These are phyloP conservation scores for Pimpla rufipes DNA, from an alignment of 2,888 invertebrate genomes.

Conservation along the genomic window DNA sequence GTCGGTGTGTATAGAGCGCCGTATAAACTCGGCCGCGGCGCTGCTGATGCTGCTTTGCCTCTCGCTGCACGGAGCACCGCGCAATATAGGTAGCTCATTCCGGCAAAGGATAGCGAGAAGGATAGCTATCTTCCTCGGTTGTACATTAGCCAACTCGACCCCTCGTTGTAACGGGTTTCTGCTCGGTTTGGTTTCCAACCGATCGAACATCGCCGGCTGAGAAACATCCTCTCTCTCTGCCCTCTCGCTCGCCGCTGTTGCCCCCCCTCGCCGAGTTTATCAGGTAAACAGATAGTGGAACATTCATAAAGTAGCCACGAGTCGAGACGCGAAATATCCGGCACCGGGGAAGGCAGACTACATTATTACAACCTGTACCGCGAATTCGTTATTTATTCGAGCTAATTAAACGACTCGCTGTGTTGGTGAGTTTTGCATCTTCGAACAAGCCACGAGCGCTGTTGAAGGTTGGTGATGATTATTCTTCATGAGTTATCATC, in stretches of 20 bases:
- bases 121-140: conserved; percentile 57
- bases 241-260: conserved; percentile 31
- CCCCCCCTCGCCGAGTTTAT: conserved; percentile 61
- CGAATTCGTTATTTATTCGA: conserved; percentile 59
- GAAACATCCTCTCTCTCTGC: conserved; percentile 59
- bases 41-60: conserved; percentile 50
- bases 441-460: background rate
- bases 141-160: conserved; percentile 77
- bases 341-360: conserved; percentile 41
- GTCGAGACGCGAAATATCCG: conserved; percentile 59
- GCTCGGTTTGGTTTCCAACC: conserved; percentile 80
- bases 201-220: conserved; percentile 79
- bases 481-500: conserved; percentile 4
- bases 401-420: conserved; percentile 51
- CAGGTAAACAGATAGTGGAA: conserved; percentile 82
- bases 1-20: conserved; percentile 25
- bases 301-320: conserved; percentile 82
- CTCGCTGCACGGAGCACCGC: conserved; percentile 17
- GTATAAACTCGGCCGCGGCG: conserved; percentile 7
- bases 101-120: conserved; percentile 49
- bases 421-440: conserved; percentile 11
- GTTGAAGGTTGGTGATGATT: background rate
- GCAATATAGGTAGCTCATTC: conserved; percentile 34
- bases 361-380: conserved; percentile 51
- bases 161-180: conserved; percentile 74